phyloP scores from a whole-genome alignment of 2,113 vertebrate species.

The Atherinomorus stipes region DNA sequence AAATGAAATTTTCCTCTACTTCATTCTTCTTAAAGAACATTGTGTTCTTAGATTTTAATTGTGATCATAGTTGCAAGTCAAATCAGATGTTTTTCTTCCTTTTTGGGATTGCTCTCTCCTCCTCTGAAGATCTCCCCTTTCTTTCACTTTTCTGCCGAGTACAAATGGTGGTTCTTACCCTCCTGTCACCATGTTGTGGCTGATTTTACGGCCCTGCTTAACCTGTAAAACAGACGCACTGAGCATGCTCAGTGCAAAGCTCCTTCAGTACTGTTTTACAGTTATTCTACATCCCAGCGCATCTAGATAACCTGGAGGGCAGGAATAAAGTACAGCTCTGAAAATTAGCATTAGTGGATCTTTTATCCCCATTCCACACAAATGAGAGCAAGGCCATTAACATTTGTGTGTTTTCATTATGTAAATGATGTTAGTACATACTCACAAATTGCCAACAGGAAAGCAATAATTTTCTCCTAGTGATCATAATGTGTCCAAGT shows the following conservation, averaged over 20 bases:
- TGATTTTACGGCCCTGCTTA: constrained; percentile 4
- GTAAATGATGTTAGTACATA: constrained; percentile 99
- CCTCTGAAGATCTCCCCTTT: background rate
- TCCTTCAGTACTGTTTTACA: constrained; percentile 60
- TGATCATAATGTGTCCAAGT: constrained; percentile 99
- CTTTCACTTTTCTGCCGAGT: background rate
- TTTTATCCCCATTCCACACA: constrained; percentile 92
- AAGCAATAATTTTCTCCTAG: constrained; percentile 98
- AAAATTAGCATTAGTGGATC: constrained; percentile 93
- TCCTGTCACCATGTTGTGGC: background rate
- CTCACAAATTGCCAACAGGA: constrained; percentile 99
- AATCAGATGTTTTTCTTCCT: background rate
- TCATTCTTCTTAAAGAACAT: constrained; percentile 6
- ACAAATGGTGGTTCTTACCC: background rate
- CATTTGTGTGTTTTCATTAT: constrained; percentile 99
- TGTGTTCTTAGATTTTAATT: background rate
- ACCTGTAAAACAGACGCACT: constrained; percentile 37
- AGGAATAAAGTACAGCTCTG: constrained; percentile 89
- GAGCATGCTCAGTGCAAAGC: constrained; percentile 28
- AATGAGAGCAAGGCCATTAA: constrained; percentile 99
- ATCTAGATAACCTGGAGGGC: constrained; percentile 95
- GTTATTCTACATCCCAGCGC: constrained; percentile 82
- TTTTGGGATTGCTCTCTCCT: background rate
- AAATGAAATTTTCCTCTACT: background rate
- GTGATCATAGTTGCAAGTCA: background rate